Evolutionary conservation across 2,888 invertebrate species (phyloP), one percentile per base, ranked within the genome.

Genomic region (Papilio gigon): DNA sequence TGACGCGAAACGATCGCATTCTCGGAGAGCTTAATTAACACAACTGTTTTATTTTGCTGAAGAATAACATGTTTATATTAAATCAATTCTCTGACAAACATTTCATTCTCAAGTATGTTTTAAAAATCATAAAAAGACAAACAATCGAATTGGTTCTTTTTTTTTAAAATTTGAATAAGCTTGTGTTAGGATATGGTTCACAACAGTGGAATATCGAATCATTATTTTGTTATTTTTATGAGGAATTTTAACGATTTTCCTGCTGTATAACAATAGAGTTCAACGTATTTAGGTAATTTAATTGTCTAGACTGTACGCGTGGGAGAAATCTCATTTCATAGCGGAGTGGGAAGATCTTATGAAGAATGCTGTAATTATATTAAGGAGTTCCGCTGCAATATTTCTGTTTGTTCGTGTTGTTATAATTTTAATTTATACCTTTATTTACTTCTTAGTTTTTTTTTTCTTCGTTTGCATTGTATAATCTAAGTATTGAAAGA

Each of bases 1-100:
- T 42, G 62, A 67, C 67, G 67, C 62, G 53, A 61, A 33, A 62
- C 62, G 61, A 67, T 61, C 61, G 20, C 61, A 61, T 62, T n/a
- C n/a, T n/a, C 33, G 53, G 62, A 61, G 56, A 3, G 42, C 3
- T 62, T 67, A 67, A 67, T 67, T 62, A 62, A 61, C 30, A 42
- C 27, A 20, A n/a, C 42, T n/a, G 30, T 56, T 67, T 47, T 67
- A 53, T 65, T 65, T 30, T 42, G 6, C 59, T 59, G 20, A n/a
- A 61, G 61, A 25, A 4, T 27, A 14, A 42, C 22, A n/a, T 42
- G 14, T 42, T 42, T 42, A 59, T n/a, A n/a, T n/a, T n/a, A n/a
- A n/a, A n/a, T n/a, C n/a, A n/a, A n/a, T n/a, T n/a, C n/a, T n/a
- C n/a, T n/a, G n/a, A n/a, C n/a, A n/a, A n/a, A n/a, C n/a, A n/a